Evolutionary conservation across 2,797 vertebrate genomes (phyloP).

Genomic region (Adelosebastes latens): DNA sequence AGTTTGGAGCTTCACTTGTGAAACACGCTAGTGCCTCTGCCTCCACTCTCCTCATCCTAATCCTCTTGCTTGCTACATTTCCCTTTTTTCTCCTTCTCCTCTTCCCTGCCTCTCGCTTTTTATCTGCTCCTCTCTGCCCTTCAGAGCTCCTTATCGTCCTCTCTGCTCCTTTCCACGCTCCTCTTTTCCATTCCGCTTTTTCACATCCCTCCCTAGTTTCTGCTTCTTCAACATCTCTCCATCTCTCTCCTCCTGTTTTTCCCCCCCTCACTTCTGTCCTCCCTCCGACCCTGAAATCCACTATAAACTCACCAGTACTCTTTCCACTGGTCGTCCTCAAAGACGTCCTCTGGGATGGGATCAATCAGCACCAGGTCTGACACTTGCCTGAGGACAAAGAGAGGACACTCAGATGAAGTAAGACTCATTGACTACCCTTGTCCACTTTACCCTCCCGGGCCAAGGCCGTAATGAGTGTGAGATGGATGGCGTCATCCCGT

Average conservation of each 20-base stretch:
- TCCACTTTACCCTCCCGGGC: slow-evolving; percentile 44
- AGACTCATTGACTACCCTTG: slow-evolving; percentile 44
- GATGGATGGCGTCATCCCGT: slow-evolving; percentile 42
- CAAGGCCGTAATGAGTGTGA: slow-evolving; percentile 46
- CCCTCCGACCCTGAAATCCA: slow-evolving; percentile 9
- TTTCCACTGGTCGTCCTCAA: slow-evolving; percentile 82
- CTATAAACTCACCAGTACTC: slow-evolving; percentile 83
- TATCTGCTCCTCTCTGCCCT: slow-evolving; percentile 47
- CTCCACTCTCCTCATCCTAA: slow-evolving; percentile 55
- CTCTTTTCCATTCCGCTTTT: slow-evolving; percentile 15
- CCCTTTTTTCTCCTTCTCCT: slow-evolving; percentile 11
- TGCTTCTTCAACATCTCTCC: slow-evolving; percentile 12
- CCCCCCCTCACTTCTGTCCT: neutral
- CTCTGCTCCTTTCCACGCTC: slow-evolving; percentile 7
- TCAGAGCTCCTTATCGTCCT: slow-evolving; percentile 40
- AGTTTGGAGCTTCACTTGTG: slow-evolving; percentile 20
- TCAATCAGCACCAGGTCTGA: slow-evolving; percentile 87
- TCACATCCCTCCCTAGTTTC: slow-evolving; percentile 4
- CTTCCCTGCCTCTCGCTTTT: slow-evolving; percentile 23
- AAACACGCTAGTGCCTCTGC: neutral
- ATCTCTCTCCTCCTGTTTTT: neutral
- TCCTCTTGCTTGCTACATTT: slow-evolving; percentile 34
- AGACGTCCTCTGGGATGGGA: slow-evolving; percentile 85
- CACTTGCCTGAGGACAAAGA: slow-evolving; percentile 82
- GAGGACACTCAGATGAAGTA: slow-evolving; percentile 44